A percentile compares a stretch with the other conserved stretches of the same genome.
Conservation (phyloP, 2,888 invertebrate genomes). For the Athetis lepigone region DNA sequence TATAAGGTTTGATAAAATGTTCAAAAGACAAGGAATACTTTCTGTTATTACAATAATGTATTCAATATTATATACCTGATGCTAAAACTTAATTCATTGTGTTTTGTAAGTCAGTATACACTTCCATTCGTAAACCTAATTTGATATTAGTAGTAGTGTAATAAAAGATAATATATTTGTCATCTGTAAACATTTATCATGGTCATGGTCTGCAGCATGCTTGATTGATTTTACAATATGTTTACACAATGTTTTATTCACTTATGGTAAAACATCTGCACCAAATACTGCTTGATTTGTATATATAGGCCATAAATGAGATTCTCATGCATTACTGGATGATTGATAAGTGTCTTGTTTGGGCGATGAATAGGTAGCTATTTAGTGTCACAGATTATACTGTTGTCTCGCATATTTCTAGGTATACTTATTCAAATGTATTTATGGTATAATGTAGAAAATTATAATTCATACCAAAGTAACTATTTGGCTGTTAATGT, state of each 20-base stretch:
- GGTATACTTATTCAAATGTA: slow-evolving; percentile 64
- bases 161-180: slow-evolving; percentile 37
- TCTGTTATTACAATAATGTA: slow-evolving; percentile 46
- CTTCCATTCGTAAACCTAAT: slow-evolving; percentile 59
- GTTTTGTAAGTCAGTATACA: slow-evolving; percentile 46
- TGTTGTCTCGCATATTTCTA: slow-evolving; percentile 65
- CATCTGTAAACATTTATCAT: slow-evolving; percentile 49
- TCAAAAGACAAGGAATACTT: slow-evolving; percentile 58
- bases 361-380: slow-evolving; percentile 61
- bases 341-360: slow-evolving; percentile 57
- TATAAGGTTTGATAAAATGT: slow-evolving; percentile 61
- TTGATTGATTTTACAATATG: slow-evolving; percentile 32
- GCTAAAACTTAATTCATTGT: slow-evolving; percentile 46
- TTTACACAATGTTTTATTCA: slow-evolving; percentile 38
- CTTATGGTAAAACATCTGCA: slow-evolving; percentile 52
- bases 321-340: slow-evolving; percentile 58
- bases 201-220: slow-evolving; percentile 28
- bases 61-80: slow-evolving; percentile 43
- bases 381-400: slow-evolving; percentile 63
- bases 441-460: slow-evolving; percentile 67
- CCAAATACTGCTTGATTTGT: slow-evolving; percentile 70
- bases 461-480: slow-evolving; percentile 77
- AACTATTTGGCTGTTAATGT: slow-evolving; percentile 76
- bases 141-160: slow-evolving; percentile 62
- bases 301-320: slow-evolving; percentile 67